phyloP scores from a whole-genome alignment of 2,113 vertebrate species.

The Thamnaconus septentrionalis region DNA sequence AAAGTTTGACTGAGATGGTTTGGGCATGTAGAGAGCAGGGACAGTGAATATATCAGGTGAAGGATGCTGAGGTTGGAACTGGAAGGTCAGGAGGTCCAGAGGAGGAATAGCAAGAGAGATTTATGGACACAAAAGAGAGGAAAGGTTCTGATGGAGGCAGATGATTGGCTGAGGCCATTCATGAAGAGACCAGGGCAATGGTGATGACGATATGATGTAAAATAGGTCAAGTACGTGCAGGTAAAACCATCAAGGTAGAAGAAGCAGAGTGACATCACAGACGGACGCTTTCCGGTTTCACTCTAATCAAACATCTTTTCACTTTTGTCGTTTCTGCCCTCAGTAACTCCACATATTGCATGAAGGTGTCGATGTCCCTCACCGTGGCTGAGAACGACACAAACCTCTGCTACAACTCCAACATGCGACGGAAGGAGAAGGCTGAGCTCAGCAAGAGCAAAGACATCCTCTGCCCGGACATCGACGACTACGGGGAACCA shows the following conservation, averaged over 20 bases:
- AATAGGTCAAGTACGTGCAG: too few species aligned
- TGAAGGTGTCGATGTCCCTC: constrained; percentile 99
- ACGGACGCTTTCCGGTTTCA: constrained; percentile 3
- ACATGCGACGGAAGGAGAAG: constrained; percentile 95
- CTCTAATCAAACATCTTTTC: background rate
- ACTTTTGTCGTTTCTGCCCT: constrained; percentile 44
- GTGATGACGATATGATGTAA: too few species aligned
- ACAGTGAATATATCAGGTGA: too few species aligned
- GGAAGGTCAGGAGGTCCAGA: too few species aligned
- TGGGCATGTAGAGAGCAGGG: too few species aligned
- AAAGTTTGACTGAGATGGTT: too few species aligned
- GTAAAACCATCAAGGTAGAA: background rate
- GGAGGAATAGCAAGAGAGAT: too few species aligned
- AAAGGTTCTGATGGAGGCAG: too few species aligned
- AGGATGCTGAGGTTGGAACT: too few species aligned
- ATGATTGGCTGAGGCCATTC: too few species aligned
- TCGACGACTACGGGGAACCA: constrained; percentile 91
- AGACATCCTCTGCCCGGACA: constrained; percentile 93
- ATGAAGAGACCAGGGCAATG: too few species aligned
- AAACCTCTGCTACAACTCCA: constrained; percentile 95
- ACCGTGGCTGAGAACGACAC: constrained; percentile 96
- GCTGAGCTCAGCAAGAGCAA: constrained; percentile 98
- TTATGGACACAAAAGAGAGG: too few species aligned
- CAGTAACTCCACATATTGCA: constrained; percentile 98
- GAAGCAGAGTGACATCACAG: background rate